Evolutionary conservation across 2,113 vertebrate genomes (phyloP), one percentile per base, ranked within the genome.

Genomic region (Ceyx cyanopectus): DNA sequence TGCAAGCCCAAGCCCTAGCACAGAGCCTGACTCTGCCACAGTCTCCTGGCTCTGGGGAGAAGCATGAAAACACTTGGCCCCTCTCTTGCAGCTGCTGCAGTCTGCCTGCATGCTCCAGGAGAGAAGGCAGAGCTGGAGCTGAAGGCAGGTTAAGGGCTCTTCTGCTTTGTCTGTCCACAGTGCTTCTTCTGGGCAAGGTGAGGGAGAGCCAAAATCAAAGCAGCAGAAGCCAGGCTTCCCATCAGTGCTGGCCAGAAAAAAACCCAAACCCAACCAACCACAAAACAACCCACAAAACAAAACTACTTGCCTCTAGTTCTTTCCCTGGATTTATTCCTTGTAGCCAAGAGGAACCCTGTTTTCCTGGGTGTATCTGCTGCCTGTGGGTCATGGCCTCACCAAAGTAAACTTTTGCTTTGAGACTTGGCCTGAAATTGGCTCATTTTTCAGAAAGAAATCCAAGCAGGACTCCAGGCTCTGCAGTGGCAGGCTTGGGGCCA

Each of bases 1-100:
- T 89, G 79, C 79, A 86, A 96, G 92, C 89, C 94, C 96, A 95
- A 95, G 63, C 66, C 73, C 83, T 87, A 94, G 82, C 66, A 94
- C 83, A 81, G 89, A 90, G 34, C 26, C 76, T 81, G 79, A 75
- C 68, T 84, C 68, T 90, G 68, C 76, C 90, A 94, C 94, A 80
- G 65, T 5, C 74, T 95, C 86, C 89, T 94, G 92, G 89, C 92
- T 92, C 86, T 87, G 84, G 89, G 89, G 91, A 91, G 81, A 89
- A 91, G 63, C 56, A 77, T 15, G 72, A 92, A 80, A 89, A 58
- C 79, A 57, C 40, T 92, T 96, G 93, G 95, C 72, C 91, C 95
- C 17, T 93, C 67, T 87, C 43, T 94, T 12, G 0, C n/a, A 78
- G 73, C 56, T 90, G 68, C 95, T 96, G 90, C 95, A 96, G 83